Conservation (phyloP, 2,797 vertebrate species). For the Phrynocephalus forsythii region DNA sequence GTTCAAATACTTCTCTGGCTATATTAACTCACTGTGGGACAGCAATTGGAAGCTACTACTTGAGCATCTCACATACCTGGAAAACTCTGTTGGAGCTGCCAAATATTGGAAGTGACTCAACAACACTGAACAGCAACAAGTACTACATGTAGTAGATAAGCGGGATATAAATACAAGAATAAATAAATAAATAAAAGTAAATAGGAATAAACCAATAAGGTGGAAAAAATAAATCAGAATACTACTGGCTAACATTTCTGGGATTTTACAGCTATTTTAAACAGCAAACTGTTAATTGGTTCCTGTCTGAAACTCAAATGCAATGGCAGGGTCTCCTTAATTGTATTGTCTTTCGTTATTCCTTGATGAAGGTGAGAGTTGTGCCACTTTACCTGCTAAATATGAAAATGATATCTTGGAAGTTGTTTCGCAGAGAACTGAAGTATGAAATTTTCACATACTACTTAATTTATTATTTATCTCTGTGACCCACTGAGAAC, state of each 20-base stretch:
- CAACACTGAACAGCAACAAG: too few species aligned
- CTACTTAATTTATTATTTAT: slow-evolving; percentile 65
- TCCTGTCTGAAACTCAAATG: slow-evolving; percentile 7
- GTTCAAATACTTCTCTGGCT: too few species aligned
- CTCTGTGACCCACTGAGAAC: slow-evolving; percentile 61
- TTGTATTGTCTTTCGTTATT: slow-evolving; percentile 54
- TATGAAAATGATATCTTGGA: slow-evolving; percentile 55
- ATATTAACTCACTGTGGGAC: too few species aligned
- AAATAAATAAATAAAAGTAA: too few species aligned
- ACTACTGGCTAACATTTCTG: slow-evolving; percentile 36
- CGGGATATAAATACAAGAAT: too few species aligned
- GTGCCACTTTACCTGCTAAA: slow-evolving; percentile 55
- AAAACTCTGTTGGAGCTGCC: too few species aligned
- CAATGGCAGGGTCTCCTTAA: background rate
- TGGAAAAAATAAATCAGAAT: slow-evolving; percentile 30
- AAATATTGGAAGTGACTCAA: too few species aligned
- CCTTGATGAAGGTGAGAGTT: slow-evolving; percentile 52
- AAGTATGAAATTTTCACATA: slow-evolving; percentile 51
- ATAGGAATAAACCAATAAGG: background rate
- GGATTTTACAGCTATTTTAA: slow-evolving; percentile 29
- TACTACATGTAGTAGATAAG: too few species aligned
- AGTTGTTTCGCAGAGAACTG: slow-evolving; percentile 56
- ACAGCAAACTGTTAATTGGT: background rate
- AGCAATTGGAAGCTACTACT: too few species aligned
- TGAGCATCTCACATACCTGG: too few species aligned